Percentiles rank a stretch among this genome's conserved stretches.
phyloP scores from a whole-genome alignment of 2,888 invertebrate genomes.

The Silvanus unidentatus region DNA sequence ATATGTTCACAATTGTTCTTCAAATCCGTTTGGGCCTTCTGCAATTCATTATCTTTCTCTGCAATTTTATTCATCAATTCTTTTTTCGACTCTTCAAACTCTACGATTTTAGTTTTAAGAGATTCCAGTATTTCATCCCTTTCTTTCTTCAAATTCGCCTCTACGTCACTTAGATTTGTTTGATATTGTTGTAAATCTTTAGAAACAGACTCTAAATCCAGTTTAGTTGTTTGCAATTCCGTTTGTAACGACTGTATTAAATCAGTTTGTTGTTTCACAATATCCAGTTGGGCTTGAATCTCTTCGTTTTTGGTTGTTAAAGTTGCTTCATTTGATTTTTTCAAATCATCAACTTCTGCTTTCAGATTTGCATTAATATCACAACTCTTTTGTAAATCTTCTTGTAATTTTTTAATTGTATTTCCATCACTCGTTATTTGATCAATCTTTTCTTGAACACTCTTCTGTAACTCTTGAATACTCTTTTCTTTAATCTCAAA shows the following conservation, averaged over 20 bases:
- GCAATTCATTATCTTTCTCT: conserved; percentile 44
- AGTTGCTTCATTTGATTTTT: conserved; percentile 10
- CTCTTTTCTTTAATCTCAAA: conserved; percentile 11
- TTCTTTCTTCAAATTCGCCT: conserved; percentile 35
- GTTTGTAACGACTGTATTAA: conserved; percentile 38
- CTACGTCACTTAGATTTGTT: conserved; percentile 36
- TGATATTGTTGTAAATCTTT: conserved; percentile 41
- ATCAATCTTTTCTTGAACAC: no score
- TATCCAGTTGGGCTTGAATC: conserved; percentile 9
- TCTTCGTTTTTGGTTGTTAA: conserved; percentile 11
- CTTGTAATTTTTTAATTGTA: conserved; percentile 5
- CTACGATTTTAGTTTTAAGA: conserved; percentile 37
- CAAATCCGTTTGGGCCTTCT: conserved; percentile 22
- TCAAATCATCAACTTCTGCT: background rate
- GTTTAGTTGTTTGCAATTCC: conserved; percentile 37
- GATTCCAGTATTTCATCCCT: conserved; percentile 39
- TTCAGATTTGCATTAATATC: background rate
- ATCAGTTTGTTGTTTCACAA: conserved; percentile 20
- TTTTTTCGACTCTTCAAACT: conserved; percentile 39
- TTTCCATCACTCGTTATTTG: background rate
- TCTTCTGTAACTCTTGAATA: background rate
- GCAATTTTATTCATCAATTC: conserved; percentile 26
- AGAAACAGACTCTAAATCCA: conserved; percentile 31
- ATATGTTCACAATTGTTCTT: no score
- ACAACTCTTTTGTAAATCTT: background rate